Evolutionary conservation across 2,113 vertebrate genomes (phyloP).

Genomic region (Gyps fulvus): DNA sequence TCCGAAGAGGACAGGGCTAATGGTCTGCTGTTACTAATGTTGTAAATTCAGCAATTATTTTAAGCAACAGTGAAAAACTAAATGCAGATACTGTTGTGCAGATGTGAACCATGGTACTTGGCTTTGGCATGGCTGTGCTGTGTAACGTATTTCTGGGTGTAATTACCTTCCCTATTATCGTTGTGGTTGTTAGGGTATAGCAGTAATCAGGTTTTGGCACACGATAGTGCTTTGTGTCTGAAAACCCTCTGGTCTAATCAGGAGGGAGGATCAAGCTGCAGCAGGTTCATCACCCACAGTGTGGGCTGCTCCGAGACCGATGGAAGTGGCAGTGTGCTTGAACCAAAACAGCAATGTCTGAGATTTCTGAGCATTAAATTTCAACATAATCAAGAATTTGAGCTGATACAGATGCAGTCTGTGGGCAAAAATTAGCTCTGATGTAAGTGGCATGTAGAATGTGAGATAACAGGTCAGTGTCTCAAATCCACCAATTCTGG

Average conservation of each 20-base stretch:
- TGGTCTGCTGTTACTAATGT: neutral
- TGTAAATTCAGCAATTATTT: neutral
- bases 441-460: rapidly evolving
- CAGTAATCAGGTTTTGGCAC: constrained; percentile 7
- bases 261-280: neutral
- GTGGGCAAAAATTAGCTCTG: neutral
- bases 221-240: constrained; percentile 8
- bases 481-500: neutral
- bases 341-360: neutral
- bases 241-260: neutral
- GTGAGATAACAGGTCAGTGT: neutral
- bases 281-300: neutral
- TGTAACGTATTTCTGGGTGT: neutral
- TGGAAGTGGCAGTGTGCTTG: neutral
- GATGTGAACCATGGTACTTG: neutral
- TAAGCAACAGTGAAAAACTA: neutral
- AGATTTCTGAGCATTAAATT: neutral
- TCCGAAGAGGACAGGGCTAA: neutral
- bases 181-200: neutral
- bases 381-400: neutral
- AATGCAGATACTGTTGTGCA: neutral
- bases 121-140: neutral
- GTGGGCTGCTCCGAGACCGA: neutral
- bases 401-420: neutral
- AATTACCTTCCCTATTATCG: neutral